Evolutionary conservation across 1,140 invertebrate species (phyloP).

Genomic region (Linepithema humile): DNA sequence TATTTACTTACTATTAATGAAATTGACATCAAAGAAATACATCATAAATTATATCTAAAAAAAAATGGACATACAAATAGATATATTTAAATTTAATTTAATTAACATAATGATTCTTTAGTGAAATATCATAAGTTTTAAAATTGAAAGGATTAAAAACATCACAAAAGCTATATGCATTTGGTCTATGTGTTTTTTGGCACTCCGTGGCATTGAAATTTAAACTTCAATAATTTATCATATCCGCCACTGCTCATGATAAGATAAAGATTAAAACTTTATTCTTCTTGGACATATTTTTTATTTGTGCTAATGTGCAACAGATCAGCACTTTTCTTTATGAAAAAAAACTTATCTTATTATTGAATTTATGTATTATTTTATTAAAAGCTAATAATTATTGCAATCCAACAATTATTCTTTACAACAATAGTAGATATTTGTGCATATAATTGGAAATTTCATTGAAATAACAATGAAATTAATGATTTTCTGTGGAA

Average conservation of each 20-base stretch:
- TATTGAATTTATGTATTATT: too few relatives aligned
- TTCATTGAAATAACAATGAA: neutral
- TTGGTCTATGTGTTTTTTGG: neutral
- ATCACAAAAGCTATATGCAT: neutral
- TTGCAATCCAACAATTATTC: neutral
- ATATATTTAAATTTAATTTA: neutral
- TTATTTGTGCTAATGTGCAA: neutral
- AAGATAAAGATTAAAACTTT: slow-evolving; percentile 47
- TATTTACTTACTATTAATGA: neutral
- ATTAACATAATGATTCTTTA: too few relatives aligned
- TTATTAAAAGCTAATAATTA: neutral
- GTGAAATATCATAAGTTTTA: too few relatives aligned
- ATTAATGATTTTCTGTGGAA: neutral
- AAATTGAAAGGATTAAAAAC: neutral
- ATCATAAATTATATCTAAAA: neutral
- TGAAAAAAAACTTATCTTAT: neutral
- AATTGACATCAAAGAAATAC: neutral
- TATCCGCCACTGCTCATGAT: slow-evolving; percentile 11
- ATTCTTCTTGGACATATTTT: slow-evolving; percentile 1
- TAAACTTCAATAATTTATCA: neutral
- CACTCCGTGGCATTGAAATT: neutral
- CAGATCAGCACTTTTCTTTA: neutral
- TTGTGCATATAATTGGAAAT: neutral
- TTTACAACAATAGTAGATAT: neutral
- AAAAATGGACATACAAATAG: neutral